Evolutionary conservation across 2,797 vertebrate genomes (phyloP), one percentile per base, ranked within the genome.

Genomic region (Iguana delicatissima): DNA sequence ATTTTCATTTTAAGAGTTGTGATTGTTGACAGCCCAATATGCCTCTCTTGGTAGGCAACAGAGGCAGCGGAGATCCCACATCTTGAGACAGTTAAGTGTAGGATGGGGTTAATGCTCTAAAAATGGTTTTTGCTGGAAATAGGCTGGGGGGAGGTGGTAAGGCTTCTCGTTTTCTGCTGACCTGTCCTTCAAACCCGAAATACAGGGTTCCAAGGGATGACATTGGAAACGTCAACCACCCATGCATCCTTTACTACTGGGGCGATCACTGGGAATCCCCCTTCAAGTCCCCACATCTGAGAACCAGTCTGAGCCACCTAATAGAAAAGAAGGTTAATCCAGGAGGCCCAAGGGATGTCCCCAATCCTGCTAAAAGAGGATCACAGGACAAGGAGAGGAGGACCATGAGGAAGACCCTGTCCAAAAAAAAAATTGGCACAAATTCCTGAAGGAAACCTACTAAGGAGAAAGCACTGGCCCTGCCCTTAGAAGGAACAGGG

Each of bases 71-170:
- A 38, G 1, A 64, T 7, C 50, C 76, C 32, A 50, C 76, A 59
- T 86, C 84, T 82, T 77, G 87, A 69, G 79, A 67, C 2, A 6
- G 26, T 76, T 74, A 57, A 50, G 84, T 67, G 0, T 0, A 84
- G 14, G 59, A 89, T 18, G 72, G 88, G 89, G 72, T 86, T 72
- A 72, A 83, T 1, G 52, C 77, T 69, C n/a, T 20, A 26, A 38
- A 76, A 80, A 69, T n/a, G n/a, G 77, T 10, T 64, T 69, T 67
- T 16, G 52, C 64, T 84, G 52, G 59, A 86, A 59, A n/a, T 59
- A 16, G 26, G 64, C 14, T 5, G 1, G 22, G 1, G 6, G n/a
- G 6, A 26, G 16, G 55, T 12, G 76, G 24, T 7, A 69, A 32
- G 38, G 73, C 29, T n/a, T 32, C 67, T 79, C 1, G 29, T 20